Conservation (phyloP, 2,797 vertebrate genomes). For the Hippopotamyrus pictus region DNA sequence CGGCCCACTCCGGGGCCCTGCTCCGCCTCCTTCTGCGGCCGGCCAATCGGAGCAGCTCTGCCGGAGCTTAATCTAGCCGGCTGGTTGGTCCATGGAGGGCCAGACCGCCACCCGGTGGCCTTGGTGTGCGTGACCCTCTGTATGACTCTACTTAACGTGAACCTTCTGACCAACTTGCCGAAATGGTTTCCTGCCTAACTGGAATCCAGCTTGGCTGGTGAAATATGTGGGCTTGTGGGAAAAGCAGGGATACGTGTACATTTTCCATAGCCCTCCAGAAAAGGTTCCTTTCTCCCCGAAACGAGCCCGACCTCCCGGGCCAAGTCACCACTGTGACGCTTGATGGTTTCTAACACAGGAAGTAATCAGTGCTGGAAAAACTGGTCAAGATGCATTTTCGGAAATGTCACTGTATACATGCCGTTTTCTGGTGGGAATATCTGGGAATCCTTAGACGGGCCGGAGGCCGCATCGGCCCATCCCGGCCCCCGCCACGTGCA, state of each 20-base stretch:
- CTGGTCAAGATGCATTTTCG: background rate
- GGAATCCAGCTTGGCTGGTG: background rate
- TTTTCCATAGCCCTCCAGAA: background rate
- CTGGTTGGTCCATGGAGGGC: background rate
- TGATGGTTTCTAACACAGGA: background rate
- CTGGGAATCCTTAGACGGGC: background rate
- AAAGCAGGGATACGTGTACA: background rate
- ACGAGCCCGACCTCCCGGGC: background rate
- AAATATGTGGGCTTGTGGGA: background rate
- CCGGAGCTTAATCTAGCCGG: background rate
- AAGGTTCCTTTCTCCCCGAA: background rate
- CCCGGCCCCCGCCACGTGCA: background rate
- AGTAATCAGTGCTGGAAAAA: background rate
- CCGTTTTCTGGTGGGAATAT: background rate
- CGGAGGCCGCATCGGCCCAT: background rate
- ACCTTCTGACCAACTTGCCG: background rate
- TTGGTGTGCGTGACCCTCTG: background rate
- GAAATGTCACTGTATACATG: background rate
- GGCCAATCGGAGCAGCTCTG: background rate
- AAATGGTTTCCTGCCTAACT: background rate
- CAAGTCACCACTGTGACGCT: background rate
- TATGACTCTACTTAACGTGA: background rate
- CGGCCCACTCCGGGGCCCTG: background rate
- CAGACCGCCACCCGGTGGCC: background rate
- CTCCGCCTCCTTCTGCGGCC: background rate